These are phyloP conservation scores for Steinernema hermaphroditum DNA, from an alignment of 2,888 invertebrate genomes.

Conservation along the genomic window DNA sequence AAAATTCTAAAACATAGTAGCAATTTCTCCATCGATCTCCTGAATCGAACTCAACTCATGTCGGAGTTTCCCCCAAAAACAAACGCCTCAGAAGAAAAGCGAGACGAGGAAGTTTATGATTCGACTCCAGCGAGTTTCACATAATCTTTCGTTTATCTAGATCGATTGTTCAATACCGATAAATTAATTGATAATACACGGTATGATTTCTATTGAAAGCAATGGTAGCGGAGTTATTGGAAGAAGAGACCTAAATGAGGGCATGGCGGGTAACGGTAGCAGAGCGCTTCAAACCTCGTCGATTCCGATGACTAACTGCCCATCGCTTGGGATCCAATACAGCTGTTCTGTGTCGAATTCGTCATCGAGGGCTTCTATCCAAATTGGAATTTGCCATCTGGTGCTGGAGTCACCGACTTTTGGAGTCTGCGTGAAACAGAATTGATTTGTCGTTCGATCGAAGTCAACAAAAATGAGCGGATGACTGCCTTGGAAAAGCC, in stretches of 20 bases:
- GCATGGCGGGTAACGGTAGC: background rate
- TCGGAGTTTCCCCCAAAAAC: background rate
- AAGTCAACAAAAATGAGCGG: slow-evolving; percentile 43
- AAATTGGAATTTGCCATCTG: slow-evolving; percentile 41
- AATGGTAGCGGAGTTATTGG: slow-evolving; percentile 27
- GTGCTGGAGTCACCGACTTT: slow-evolving; percentile 33
- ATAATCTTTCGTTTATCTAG: too few relatives aligned
- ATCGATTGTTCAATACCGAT: slow-evolving; percentile 22
- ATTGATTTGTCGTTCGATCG: slow-evolving; percentile 29
- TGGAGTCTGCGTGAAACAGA: slow-evolving; percentile 39
- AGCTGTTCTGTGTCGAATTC: slow-evolving; percentile 31
- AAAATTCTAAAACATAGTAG: background rate
- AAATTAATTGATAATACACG: slow-evolving; percentile 40
- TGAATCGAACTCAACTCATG: background rate
- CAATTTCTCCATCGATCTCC: background rate
- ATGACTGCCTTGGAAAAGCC: slow-evolving; percentile 36
- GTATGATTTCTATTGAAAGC: slow-evolving; percentile 39
- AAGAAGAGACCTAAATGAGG: slow-evolving; percentile 22
- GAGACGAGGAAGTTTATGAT: background rate
- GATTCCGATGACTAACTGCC: slow-evolving; percentile 33
- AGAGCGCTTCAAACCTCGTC: background rate
- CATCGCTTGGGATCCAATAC: slow-evolving; percentile 35
- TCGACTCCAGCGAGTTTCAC: too few relatives aligned
- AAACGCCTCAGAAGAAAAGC: background rate
- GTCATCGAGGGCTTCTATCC: slow-evolving; percentile 40